These are phyloP conservation scores for Mormyrops boulengeri DNA, from an alignment of 2,797 vertebrate genomes.

Conservation along the genomic window DNA sequence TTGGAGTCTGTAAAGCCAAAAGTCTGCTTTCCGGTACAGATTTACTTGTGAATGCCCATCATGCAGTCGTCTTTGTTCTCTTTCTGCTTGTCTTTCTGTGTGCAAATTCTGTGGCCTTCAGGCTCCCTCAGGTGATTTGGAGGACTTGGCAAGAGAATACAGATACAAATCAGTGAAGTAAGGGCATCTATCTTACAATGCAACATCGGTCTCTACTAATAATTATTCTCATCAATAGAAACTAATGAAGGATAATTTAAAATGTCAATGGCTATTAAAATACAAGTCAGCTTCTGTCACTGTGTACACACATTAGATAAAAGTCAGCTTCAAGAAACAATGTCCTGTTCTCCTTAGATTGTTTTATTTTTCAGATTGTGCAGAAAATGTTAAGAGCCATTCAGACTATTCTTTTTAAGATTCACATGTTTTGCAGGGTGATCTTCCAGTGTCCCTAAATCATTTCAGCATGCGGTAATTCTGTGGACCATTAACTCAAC, in stretches of 20 bases:
- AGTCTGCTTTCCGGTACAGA: not conserved
- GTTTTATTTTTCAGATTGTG: not conserved
- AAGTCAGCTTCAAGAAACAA: not conserved
- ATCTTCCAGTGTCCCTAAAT: not conserved
- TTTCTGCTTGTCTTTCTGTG: not conserved
- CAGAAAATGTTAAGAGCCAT: not conserved
- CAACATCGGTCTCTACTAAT: not conserved
- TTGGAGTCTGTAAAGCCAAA: not conserved
- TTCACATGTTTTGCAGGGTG: not conserved
- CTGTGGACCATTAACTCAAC: not conserved
- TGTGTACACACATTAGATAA: not conserved
- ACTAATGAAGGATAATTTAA: constrained; percentile 20
- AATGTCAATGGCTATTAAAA: constrained; percentile 17
- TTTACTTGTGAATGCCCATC: not conserved
- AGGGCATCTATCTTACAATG: not conserved
- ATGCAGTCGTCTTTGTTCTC: not conserved
- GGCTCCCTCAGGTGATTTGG: not conserved
- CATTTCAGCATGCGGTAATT: not conserved
- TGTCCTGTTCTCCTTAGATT: not conserved
- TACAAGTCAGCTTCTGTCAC: not conserved
- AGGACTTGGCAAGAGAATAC: constrained; percentile 1
- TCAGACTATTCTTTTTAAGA: not conserved
- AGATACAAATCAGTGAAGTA: constrained; percentile 8
- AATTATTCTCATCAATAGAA: constrained; percentile 16
- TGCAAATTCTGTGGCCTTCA: not conserved